A percentile compares a stretch with the other conserved stretches of the same genome.
Evolutionary conservation across 92 coral and sea anemone species (phyloP).

Genomic region (Micromussa lordhowensis): DNA sequence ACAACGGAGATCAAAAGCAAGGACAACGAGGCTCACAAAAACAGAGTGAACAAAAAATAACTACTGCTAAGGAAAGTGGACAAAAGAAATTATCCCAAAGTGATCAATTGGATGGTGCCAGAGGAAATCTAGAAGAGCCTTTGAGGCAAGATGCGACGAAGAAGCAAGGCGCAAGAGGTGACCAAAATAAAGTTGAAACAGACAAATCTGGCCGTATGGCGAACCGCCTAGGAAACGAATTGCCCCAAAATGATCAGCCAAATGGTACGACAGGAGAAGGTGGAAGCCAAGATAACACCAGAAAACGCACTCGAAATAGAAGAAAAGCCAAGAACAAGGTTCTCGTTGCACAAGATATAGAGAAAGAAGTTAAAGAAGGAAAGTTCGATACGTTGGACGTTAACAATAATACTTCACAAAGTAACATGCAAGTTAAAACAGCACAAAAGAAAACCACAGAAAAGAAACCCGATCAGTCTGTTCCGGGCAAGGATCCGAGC

Average conservation of each 20-base stretch:
- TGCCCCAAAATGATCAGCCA: not conserved
- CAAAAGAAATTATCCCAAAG: not conserved
- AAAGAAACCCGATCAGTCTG: not conserved
- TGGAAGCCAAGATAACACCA: not conserved
- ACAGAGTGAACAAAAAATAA: not conserved
- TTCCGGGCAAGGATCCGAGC: not conserved
- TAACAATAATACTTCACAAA: not conserved
- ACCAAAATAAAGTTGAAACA: not conserved
- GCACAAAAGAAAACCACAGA: not conserved
- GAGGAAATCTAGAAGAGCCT: not conserved
- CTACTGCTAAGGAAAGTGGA: not conserved
- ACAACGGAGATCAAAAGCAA: not conserved
- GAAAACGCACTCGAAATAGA: not conserved
- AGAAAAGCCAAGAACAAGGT: too few relatives aligned
- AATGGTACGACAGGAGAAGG: not conserved
- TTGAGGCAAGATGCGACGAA: not conserved
- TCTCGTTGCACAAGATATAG: not conserved
- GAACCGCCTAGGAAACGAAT: not conserved
- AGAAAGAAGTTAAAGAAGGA: not conserved
- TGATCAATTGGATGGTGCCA: not conserved
- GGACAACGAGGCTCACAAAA: not conserved
- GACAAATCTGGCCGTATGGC: not conserved
- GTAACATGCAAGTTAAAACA: not conserved
- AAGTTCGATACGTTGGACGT: not conserved
- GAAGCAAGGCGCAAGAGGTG: not conserved